Evolutionary conservation across 2,888 invertebrate species (phyloP).

Genomic region (Calephelis perditalis): DNA sequence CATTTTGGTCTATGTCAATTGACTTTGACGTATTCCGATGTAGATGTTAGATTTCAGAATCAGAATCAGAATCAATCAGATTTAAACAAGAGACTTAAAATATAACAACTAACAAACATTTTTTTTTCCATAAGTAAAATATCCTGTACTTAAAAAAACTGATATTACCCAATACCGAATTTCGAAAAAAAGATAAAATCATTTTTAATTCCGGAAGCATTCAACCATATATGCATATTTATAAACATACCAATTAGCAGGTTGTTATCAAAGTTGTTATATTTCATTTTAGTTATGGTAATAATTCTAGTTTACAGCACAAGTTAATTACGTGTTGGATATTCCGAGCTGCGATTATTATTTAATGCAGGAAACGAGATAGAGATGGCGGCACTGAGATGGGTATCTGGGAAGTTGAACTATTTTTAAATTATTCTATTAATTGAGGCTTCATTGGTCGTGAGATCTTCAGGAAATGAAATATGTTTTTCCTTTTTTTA

Average conservation of each 20-base stretch:
- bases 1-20: too few relatives aligned
- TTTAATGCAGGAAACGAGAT: constrained; percentile 4
- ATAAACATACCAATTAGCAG: not conserved
- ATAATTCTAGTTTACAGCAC: constrained; percentile 3
- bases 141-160: too few relatives aligned
- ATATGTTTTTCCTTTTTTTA: too few relatives aligned
- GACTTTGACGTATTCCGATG: too few relatives aligned
- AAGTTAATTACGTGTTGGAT: constrained; percentile 11
- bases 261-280: constrained; percentile 3
- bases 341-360: not conserved
- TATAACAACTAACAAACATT: too few relatives aligned
- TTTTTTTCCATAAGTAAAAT: too few relatives aligned
- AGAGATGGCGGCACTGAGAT: constrained; percentile 10
- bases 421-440: constrained; percentile 13
- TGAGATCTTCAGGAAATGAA: too few relatives aligned
- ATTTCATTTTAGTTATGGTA: not conserved
- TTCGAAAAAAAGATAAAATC: not conserved
- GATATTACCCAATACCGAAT: too few relatives aligned
- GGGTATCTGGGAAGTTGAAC: not conserved
- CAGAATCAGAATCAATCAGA: too few relatives aligned
- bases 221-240: constrained; percentile 1
- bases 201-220: constrained; percentile 3
- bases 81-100: too few relatives aligned
- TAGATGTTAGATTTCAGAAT: too few relatives aligned
- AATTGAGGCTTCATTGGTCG: too few relatives aligned